phyloP scores from a whole-genome alignment of 2,113 vertebrate species.

The Sebastes schlegelii region DNA sequence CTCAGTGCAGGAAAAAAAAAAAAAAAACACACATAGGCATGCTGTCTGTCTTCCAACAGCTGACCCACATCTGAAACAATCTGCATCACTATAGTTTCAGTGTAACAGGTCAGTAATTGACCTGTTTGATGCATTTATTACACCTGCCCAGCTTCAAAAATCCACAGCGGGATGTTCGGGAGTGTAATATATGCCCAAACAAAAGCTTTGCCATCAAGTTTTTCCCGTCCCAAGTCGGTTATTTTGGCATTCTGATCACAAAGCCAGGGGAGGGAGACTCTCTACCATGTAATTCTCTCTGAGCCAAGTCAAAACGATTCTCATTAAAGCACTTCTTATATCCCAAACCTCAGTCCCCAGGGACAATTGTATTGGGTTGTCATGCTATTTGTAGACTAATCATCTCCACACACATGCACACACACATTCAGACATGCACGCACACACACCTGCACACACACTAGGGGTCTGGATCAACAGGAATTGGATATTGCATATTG shows the following conservation, averaged over 20 bases:
- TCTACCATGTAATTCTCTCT: slow-evolving; percentile 40
- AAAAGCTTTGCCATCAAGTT: slow-evolving; percentile 26
- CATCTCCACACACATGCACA: slow-evolving; percentile 28
- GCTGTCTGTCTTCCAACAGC: slow-evolving; percentile 21
- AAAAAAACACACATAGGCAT: not conserved
- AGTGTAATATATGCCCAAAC: slow-evolving; percentile 9
- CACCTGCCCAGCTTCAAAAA: not conserved
- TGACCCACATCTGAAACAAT: slow-evolving; percentile 45
- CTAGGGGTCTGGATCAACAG: slow-evolving; percentile 32
- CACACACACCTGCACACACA: slow-evolving; percentile 12
- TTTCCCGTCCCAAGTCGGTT: slow-evolving; percentile 35
- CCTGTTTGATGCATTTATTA: slow-evolving; percentile 4
- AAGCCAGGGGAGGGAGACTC: slow-evolving; percentile 28
- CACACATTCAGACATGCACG: slow-evolving; percentile 1
- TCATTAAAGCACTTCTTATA: slow-evolving; percentile 63
- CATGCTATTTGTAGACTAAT: slow-evolving; percentile 66
- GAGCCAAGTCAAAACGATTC: slow-evolving; percentile 58
- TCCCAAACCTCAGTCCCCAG: slow-evolving; percentile 46
- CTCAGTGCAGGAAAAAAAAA: not conserved
- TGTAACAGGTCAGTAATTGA: slow-evolving; percentile 34
- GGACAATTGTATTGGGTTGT: slow-evolving; percentile 51
- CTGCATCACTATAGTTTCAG: not conserved
- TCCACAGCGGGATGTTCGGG: not conserved
- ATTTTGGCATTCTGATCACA: slow-evolving; percentile 60
- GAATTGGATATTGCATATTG: slow-evolving; percentile 29